A percentile compares a stretch with the other conserved stretches of the same genome.
These are phyloP conservation scores for Micromys minutus DNA, from an alignment of 2,113 vertebrate species.

Conservation along the genomic window DNA sequence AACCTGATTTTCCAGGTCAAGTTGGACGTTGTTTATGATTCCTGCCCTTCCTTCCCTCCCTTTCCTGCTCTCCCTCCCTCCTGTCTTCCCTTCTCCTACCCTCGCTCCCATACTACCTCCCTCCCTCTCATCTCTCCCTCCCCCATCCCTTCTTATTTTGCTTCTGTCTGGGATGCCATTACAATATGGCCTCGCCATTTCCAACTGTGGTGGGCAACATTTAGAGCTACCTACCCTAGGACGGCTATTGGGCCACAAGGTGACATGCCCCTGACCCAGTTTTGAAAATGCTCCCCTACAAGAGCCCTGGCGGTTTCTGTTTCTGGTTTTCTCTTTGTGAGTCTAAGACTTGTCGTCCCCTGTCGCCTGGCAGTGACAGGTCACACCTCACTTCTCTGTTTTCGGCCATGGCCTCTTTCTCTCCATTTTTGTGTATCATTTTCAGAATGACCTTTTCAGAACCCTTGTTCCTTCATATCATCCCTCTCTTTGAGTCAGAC, in stretches of 20 bases:
- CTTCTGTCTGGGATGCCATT: neutral
- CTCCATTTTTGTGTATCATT: neutral
- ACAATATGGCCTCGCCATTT: neutral
- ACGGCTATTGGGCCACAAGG: neutral
- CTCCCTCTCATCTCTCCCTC: accelerated
- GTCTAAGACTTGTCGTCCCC: neutral
- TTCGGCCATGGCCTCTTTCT: neutral
- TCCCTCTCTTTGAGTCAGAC: neutral
- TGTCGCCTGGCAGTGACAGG: neutral
- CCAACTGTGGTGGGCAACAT: neutral
- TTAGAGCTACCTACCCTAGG: neutral
- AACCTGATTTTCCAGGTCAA: neutral
- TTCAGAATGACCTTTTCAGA: neutral
- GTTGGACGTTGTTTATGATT: neutral
- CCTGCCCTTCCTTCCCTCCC: neutral
- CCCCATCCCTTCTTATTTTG: too few relatives aligned
- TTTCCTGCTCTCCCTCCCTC: neutral
- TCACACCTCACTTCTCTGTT: neutral
- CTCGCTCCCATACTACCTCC: too few relatives aligned
- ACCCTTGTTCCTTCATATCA: neutral
- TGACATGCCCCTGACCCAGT: neutral
- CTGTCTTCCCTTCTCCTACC: neutral
- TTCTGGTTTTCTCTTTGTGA: neutral
- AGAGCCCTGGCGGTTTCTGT: neutral
- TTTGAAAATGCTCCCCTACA: neutral